Base-by-base conservation (phyloP, 2,797 vertebrate species). In the Alfaro cultratus region DNA sequence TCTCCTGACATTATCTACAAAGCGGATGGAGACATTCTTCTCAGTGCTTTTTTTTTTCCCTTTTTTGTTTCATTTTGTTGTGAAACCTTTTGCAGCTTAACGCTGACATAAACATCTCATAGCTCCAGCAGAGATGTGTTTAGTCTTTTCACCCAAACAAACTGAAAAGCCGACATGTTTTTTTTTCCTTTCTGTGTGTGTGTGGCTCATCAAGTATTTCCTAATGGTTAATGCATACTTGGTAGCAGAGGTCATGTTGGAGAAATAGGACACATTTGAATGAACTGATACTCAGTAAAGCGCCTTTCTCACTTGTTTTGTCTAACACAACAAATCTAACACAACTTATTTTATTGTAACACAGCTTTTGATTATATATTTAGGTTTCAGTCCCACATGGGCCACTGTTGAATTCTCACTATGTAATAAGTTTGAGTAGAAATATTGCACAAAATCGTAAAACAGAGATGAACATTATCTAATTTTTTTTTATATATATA, bases 151-250 rank as follows among this genome's bases (percentile, higher is more conserved):
- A 80, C 47, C 31, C 62, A 78, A 84, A 89, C 79, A 86, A 89
- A 84, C 51, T 49, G 60, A 85, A 78, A 81, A 84, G 77, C 81
- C 81, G 53, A 64, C 76, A 36, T 72, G 74, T 79, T 72, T 86
- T 91, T 88, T 76, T 77, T 82, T 80, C n/a, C n/a, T 71, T 68
- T 79, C 74, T 90, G 77, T 79, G 87, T 91, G 83, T 87, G 80
- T 64, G 67, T 76, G 73, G 71, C 49, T 87, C 74, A 77, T 83
- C 46, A 71, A 74, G 76, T 87, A 83, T 80, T 81, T 76, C 34
- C 72, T 80, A 83, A 83, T 53, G 76, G 76, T 82, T 88, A 90
- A 86, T 93, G 83, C 89, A 86, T 87, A 88, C 91, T 86, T 89
- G 86, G 88, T 87, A 85, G 87, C 82, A 85, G 75, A 83, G 73